phyloP scores from a whole-genome alignment of 1,140 invertebrate genomes.

The Diachasmimorpha longicaudata region DNA sequence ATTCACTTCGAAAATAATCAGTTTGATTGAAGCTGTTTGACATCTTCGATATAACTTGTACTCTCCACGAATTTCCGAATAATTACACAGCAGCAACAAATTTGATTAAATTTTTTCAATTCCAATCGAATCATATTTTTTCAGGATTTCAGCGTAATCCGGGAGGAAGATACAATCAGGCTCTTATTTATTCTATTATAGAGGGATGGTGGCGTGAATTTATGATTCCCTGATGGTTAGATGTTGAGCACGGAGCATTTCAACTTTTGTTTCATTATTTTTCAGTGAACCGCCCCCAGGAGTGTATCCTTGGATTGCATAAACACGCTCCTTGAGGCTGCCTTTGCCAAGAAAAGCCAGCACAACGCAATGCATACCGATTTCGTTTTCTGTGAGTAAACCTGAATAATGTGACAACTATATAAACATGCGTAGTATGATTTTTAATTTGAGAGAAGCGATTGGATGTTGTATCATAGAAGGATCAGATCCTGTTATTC shows the following conservation, averaged over 20 bases:
- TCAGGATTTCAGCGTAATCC: no score
- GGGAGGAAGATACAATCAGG: no score
- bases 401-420: neutral
- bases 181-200: neutral
- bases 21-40: no score
- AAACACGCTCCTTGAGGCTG: neutral
- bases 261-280: neutral
- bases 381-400: conserved; percentile 9
- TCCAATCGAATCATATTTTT: no score
- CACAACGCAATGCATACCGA: conserved; percentile 28
- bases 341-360: neutral
- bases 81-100: no score
- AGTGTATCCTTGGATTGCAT: neutral
- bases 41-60: no score
- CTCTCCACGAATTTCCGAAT: no score
- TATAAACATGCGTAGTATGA: neutral
- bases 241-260: neutral
- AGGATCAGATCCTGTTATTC: neutral
- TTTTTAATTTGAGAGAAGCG: neutral
- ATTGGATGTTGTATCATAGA: neutral
- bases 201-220: conserved; percentile 26
- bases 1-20: no score
- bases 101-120: no score
- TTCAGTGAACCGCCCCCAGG: neutral
- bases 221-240: conserved; percentile 38